These are phyloP conservation scores for Menidia beryllina DNA, from an alignment of 2,113 vertebrate genomes.

Conservation along the genomic window DNA sequence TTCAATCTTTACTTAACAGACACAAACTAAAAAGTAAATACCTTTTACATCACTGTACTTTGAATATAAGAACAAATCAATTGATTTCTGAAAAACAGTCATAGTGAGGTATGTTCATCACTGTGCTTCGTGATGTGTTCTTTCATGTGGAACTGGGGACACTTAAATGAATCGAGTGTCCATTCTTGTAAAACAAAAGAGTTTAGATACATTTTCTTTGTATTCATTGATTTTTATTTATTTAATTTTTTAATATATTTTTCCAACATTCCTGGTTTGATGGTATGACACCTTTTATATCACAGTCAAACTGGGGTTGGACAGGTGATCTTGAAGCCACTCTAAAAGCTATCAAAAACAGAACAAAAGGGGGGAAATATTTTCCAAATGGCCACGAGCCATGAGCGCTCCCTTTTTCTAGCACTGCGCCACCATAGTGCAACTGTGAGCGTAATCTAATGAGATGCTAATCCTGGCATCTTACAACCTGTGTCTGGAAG, in stretches of 20 bases:
- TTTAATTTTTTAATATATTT: too few relatives aligned
- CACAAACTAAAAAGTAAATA: background rate
- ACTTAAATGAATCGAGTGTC: too few relatives aligned
- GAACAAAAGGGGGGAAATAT: conserved; percentile 9
- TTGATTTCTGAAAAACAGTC: too few relatives aligned
- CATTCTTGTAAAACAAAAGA: background rate
- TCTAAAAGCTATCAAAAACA: conserved; percentile 7
- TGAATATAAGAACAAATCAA: too few relatives aligned
- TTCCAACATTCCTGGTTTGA: too few relatives aligned
- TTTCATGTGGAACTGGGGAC: background rate
- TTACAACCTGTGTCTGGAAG: conserved; percentile 69
- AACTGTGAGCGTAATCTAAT: conserved; percentile 59
- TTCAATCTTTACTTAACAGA: background rate
- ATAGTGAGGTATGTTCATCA: too few relatives aligned
- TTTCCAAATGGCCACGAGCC: conserved; percentile 48
- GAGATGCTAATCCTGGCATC: conserved; percentile 78
- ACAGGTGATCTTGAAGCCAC: background rate
- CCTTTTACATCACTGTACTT: background rate
- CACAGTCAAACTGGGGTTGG: conserved; percentile 7
- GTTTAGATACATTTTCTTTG: background rate
- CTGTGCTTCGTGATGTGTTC: background rate
- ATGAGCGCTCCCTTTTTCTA: conserved; percentile 32
- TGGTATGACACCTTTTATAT: conserved; percentile 1
- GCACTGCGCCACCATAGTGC: conserved; percentile 60
- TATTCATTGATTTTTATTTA: too few relatives aligned